phyloP scores from a whole-genome alignment of 1,140 invertebrate species.

The Battus philenor region DNA sequence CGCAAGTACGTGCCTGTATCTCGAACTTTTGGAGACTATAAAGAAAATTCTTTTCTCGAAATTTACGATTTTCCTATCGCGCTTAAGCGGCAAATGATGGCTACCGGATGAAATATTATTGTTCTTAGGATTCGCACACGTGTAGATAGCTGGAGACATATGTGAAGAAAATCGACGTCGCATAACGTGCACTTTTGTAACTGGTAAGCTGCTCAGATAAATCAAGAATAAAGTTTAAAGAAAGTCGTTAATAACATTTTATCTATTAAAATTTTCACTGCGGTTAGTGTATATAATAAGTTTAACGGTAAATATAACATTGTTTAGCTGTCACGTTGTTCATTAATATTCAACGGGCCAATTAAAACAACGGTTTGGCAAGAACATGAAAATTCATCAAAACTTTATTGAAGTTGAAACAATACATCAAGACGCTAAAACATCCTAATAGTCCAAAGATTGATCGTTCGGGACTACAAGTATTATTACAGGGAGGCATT shows the following conservation, averaged over 20 bases:
- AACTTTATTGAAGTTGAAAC: conserved; percentile 74
- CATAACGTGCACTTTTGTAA: not conserved
- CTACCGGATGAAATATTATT: conserved; percentile 51
- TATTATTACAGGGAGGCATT: conserved; percentile 58
- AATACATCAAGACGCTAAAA: conserved; percentile 74
- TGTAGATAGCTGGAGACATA: conserved; percentile 32
- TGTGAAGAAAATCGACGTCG: conserved; percentile 21
- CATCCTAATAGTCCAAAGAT: conserved; percentile 72
- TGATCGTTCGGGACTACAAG: conserved; percentile 63
- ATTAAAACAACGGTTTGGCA: conserved; percentile 60
- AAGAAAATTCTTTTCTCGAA: conserved; percentile 49
- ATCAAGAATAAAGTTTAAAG: too few species aligned
- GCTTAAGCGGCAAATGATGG: conserved; percentile 53
- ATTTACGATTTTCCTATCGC: conserved; percentile 61
- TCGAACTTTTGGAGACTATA: conserved; percentile 49
- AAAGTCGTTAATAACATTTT: too few species aligned
- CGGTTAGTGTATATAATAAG: too few species aligned
- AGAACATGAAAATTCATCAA: conserved; percentile 72
- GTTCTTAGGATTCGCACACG: conserved; percentile 35
- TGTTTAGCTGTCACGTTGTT: conserved; percentile 63
- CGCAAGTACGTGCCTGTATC: conserved; percentile 45
- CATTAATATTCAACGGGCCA: conserved; percentile 63
- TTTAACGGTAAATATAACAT: conserved; percentile 38
- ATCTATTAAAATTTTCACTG: too few species aligned
- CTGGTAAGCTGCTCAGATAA: not conserved